Base-by-base conservation (phyloP, 2,888 invertebrate species). In the Campoletis raptor region DNA sequence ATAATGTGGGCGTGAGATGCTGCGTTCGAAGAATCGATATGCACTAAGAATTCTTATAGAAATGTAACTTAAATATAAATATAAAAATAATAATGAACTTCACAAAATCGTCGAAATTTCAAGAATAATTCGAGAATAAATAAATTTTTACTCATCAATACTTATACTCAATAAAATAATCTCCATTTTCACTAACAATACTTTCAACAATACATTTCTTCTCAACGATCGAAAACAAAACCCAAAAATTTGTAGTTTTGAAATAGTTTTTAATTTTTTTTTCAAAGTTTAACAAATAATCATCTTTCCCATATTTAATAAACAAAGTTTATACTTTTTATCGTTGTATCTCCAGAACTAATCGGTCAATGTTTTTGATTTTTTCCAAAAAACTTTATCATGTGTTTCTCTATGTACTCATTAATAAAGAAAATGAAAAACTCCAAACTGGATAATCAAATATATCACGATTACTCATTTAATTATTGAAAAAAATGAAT, bases 1-100 rank as follows among this genome's bases (percentile, higher is more conserved):
- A 64, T 21, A 64, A 82, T 70, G 82, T 85, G 79, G 82, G 82
- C 82, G 85, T 79, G 82, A 79, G 82, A 76, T 85, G 82, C 79
- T 82, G 66, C 64, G 82, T 76, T 79, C 70, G 74, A 79, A 76
- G 74, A 81, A 83, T 12, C 85, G 79, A 85, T 80, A 74, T 66
- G 80, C 40, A 24, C 64, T 57, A 66, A 42, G 52, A 74, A 64
- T 57, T 54, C 54, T 30, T 79, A 48, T 52, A 74, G 12, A 54
- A 24, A 83, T 76, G 67, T 45, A 69, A 5, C 12, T 30, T 30
- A 15, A 69, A 45, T 45, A 42, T 45, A 42, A 42, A n/a, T 12
- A 69, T 24, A 45, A 21, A 2, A 24, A 15, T 45, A 42, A 5
- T 12, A 69, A n/a, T 45, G 45, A 42, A 61, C 12, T 15, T 30